Evolutionary conservation across 2,888 invertebrate species (phyloP).

Genomic region (Sesamia inferens): DNA sequence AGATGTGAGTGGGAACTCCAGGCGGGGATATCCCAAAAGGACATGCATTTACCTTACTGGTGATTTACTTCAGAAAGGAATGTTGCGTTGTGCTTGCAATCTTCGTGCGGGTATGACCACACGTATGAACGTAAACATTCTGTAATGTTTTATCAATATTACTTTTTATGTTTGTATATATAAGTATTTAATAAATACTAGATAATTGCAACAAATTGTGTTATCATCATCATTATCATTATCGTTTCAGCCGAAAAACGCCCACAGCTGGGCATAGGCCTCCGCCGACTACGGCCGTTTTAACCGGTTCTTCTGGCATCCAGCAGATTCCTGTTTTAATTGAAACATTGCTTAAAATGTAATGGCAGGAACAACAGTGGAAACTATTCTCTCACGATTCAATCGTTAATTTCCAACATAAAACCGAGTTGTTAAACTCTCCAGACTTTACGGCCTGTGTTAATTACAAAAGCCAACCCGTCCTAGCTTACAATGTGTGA

Average conservation of each 20-base stretch:
- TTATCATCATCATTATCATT: background rate
- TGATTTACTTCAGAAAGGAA: background rate
- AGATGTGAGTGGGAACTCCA: no score
- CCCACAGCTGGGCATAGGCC: background rate
- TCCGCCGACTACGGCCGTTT: background rate
- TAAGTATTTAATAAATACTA: no score
- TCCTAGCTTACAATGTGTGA: conserved; percentile 55
- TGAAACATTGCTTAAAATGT: conserved; percentile 46
- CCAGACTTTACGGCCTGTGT: conserved; percentile 60
- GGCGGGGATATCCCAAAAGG: background rate
- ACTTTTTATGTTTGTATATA: no score
- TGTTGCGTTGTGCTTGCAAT: no score
- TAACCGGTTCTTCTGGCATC: background rate
- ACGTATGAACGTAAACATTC: background rate
- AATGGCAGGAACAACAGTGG: conserved; percentile 51
- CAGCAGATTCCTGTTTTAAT: background rate
- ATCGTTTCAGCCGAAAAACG: background rate
- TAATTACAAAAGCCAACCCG: conserved; percentile 63
- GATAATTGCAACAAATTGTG: background rate
- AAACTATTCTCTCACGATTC: conserved; percentile 68
- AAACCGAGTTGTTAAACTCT: conserved; percentile 66
- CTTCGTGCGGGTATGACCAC: background rate
- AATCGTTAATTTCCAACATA: conserved; percentile 72
- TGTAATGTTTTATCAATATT: no score
- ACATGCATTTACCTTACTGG: background rate